Evolutionary conservation across 2,113 vertebrate species (phyloP).

Genomic region (Stictonetta naevosa): DNA sequence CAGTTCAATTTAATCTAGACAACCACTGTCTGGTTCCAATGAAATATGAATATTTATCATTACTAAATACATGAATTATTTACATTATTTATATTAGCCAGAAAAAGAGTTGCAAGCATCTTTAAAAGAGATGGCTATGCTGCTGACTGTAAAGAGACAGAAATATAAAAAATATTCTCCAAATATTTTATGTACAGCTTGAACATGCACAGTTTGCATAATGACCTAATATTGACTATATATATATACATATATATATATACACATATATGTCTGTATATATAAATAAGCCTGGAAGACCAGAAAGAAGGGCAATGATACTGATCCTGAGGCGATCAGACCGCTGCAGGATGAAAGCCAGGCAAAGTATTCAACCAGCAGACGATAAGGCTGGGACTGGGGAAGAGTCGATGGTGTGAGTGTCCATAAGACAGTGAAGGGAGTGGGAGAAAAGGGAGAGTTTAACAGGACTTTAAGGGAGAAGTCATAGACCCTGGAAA

Average conservation of each 20-base stretch:
- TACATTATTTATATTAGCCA: constrained; percentile 57
- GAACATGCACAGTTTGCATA: not conserved
- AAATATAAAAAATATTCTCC: constrained; percentile 2
- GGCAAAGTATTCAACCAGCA: not conserved
- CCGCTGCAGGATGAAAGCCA: not conserved
- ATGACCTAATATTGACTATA: not conserved
- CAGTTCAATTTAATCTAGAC: constrained; percentile 57
- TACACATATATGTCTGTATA: not conserved
- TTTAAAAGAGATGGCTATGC: constrained; percentile 22
- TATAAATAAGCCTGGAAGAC: not conserved
- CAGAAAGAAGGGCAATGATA: not conserved
- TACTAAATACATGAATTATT: constrained; percentile 69
- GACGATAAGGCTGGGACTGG: not conserved
- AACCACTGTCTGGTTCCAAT: constrained; percentile 56
- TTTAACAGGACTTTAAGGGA: not conserved
- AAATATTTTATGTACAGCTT: constrained; percentile 8
- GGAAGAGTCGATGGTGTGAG: not conserved
- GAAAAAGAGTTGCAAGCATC: constrained; percentile 42
- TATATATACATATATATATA: not conserved
- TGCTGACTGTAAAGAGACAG: not conserved
- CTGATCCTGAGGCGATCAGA: not conserved
- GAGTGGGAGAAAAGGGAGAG: not conserved
- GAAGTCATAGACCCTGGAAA: not conserved
- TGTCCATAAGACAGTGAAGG: not conserved
- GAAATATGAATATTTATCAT: constrained; percentile 68